Conservation (phyloP, 2,113 vertebrate genomes). For the Pampusana beccarii region DNA sequence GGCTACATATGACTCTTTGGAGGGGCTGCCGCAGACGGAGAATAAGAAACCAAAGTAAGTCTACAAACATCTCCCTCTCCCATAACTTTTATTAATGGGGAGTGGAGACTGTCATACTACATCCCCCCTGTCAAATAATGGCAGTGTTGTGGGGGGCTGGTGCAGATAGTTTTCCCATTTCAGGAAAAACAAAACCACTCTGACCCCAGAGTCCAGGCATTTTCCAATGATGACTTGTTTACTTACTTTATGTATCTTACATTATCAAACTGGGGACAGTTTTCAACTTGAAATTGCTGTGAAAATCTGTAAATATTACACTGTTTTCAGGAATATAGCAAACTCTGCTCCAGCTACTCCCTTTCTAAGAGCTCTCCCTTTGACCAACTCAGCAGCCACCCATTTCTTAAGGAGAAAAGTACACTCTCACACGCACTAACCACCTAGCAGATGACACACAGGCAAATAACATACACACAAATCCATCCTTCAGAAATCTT, state of each 20-base stretch:
- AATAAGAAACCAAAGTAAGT: background rate
- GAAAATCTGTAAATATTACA: background rate
- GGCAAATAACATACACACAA: background rate
- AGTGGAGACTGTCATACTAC: background rate
- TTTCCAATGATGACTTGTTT: background rate
- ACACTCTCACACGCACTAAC: background rate
- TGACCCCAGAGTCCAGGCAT: background rate
- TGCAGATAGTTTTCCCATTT: background rate
- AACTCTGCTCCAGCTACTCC: background rate
- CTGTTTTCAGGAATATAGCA: background rate
- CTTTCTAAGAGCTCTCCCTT: background rate
- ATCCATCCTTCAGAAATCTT: background rate
- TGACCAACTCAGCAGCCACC: background rate
- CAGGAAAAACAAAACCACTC: background rate
- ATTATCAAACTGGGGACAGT: background rate
- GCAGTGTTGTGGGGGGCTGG: background rate
- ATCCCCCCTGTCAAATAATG: background rate
- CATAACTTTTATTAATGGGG: background rate
- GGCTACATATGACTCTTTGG: conserved; percentile 34
- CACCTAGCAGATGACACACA: background rate
- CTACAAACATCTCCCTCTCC: background rate
- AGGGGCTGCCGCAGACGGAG: background rate
- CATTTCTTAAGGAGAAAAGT: background rate
- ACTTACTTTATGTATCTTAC: background rate
- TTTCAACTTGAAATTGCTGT: background rate